Evolutionary conservation across 2,113 vertebrate genomes (phyloP).

Genomic region (Electrona antarctica): DNA sequence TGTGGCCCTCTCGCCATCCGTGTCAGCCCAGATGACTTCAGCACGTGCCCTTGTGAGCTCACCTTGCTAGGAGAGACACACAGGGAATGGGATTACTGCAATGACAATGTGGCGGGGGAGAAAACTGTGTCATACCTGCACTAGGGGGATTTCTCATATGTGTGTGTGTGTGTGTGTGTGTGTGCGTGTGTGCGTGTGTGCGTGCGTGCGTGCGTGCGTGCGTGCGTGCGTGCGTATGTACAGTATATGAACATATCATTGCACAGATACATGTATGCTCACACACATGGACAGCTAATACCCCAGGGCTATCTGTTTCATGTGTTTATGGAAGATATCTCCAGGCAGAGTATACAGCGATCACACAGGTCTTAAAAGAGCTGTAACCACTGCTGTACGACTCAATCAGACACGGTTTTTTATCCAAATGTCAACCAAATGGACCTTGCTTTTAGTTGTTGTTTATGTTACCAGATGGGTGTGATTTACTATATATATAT

Average conservation of each 20-base stretch:
- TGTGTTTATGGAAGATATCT: slow-evolving; percentile 49
- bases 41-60: slow-evolving; percentile 78
- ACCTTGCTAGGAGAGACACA: slow-evolving; percentile 81
- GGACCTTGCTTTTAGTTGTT: background rate
- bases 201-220: slow-evolving; percentile 5
- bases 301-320: slow-evolving; percentile 57
- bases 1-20: slow-evolving; percentile 64
- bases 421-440: background rate
- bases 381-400: background rate
- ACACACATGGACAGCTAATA: slow-evolving; percentile 44
- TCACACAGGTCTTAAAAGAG: slow-evolving; percentile 23
- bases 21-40: slow-evolving; percentile 81
- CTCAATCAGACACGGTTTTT: slow-evolving; percentile 19
- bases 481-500: too few species aligned
- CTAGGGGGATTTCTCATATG: slow-evolving; percentile 55
- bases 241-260: slow-evolving; percentile 3
- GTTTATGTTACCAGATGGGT: too few species aligned
- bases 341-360: background rate
- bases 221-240: slow-evolving; percentile 12
- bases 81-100: slow-evolving; percentile 70
- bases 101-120: slow-evolving; percentile 60
- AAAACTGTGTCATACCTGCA: slow-evolving; percentile 75
- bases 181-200: slow-evolving; percentile 10
- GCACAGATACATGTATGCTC: slow-evolving; percentile 4
- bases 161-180: slow-evolving; percentile 18